Base-by-base conservation (phyloP, 1,140 invertebrate species). In the Vanessa tameamea region DNA sequence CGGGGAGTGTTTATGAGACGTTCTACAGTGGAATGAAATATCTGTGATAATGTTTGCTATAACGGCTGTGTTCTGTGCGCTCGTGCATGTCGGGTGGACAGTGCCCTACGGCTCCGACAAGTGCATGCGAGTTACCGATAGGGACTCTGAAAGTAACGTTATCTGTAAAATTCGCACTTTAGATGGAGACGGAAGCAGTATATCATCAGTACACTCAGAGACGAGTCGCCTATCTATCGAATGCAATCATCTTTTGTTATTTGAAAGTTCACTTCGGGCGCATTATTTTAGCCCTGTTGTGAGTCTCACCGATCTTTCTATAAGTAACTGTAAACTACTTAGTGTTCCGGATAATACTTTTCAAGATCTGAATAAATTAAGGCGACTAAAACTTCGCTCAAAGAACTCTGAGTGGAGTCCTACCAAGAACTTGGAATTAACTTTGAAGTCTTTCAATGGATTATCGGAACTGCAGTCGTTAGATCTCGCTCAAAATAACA, bases 401-500 rank as follows among this genome's bases (percentile, higher is more conserved):
- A 94, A 94, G 67, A 98, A 98, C 85, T 93, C 93, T 1, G 96
- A 96, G 61, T 97, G 96, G 96, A 95, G 95, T 47, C 93, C 94
- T n/a, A 94, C 94, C 23, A 95, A 96, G 81, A 94, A 94, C 50
- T 91, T 97, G 79, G 96, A 97, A 76, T 86, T 97, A 70, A 94
- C 94, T 50, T 91, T 94, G 70, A 94, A 94, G 74, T 95, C 96
- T 64, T 94, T 97, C 68, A 94, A 94, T 79, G 96, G 96, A 48
- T 92, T 97, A 15, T 95, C 95, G 77, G 96, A 97, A 87, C 90
- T 98, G 37, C 96, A 97, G 79, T 94, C 94, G 15, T 93, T 98
- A 72, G 96, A 98, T 93, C 91, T 98, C 76, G 94, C 95, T 65
- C 95, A 96, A 84, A 98, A 97, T 91, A 97, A 98, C 90, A 95